These are phyloP conservation scores for Dysdera silvatica DNA, from an alignment of 1,140 invertebrate genomes.

Conservation along the genomic window DNA sequence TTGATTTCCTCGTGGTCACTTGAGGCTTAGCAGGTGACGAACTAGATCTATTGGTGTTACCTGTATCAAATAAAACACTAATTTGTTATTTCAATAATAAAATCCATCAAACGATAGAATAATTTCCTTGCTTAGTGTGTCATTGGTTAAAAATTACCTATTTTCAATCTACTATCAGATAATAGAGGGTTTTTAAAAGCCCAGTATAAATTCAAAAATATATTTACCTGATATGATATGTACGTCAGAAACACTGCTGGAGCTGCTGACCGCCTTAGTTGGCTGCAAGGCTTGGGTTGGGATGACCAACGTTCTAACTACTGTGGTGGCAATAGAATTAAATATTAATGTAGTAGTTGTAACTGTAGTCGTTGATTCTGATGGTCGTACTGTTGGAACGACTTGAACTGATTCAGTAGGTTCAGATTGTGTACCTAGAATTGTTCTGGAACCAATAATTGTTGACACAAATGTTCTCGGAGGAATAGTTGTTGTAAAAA, in stretches of 20 bases:
- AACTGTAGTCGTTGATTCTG: conserved; percentile 31
- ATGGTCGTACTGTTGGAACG: conserved; percentile 11
- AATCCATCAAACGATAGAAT: too few relatives aligned
- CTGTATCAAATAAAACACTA: too few relatives aligned
- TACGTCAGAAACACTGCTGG: too few relatives aligned
- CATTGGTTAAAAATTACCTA: too few relatives aligned
- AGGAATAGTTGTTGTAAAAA: conserved; percentile 35
- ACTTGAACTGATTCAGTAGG: conserved; percentile 25
- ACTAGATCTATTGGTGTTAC: too few relatives aligned
- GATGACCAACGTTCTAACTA: conserved; percentile 31
- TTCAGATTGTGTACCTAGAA: conserved; percentile 27
- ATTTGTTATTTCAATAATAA: too few relatives aligned
- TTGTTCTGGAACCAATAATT: conserved; percentile 34
- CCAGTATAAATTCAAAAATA: too few relatives aligned
- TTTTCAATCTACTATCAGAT: too few relatives aligned
- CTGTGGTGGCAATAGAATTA: conserved; percentile 31
- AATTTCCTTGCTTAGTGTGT: too few relatives aligned
- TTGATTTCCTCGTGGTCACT: conserved; percentile 11
- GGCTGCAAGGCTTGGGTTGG: conserved; percentile 27
- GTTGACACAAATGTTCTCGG: conserved; percentile 36
- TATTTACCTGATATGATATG: too few relatives aligned
- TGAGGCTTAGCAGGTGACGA: neutral
- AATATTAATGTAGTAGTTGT: conserved; percentile 33
- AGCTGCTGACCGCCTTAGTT: conserved; percentile 3
- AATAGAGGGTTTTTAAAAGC: too few relatives aligned